A percentile compares a stretch with the other conserved stretches of the same genome.
These are phyloP conservation scores for Cichladusa arquata DNA, from an alignment of 2,113 vertebrate species.

Conservation along the genomic window DNA sequence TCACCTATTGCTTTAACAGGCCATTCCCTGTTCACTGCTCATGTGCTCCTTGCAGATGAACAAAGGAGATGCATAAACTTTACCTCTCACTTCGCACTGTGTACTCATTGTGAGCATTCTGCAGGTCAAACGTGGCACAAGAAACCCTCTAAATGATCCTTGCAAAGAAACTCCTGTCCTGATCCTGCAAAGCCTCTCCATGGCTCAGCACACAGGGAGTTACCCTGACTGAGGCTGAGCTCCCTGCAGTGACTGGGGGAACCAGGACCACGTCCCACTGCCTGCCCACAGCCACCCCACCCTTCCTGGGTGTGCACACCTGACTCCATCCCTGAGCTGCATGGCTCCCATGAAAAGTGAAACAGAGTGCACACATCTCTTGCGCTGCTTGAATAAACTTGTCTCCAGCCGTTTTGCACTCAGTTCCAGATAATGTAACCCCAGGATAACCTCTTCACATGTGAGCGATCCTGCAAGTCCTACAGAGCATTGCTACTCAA, in stretches of 20 bases:
- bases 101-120: neutral
- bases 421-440: neutral
- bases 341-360: neutral
- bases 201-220: neutral
- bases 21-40: neutral
- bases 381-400: neutral
- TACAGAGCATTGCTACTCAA: neutral
- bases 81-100: neutral
- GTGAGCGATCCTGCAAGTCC: neutral
- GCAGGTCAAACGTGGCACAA: neutral
- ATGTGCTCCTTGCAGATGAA: neutral
- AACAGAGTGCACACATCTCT: rapidly evolving
- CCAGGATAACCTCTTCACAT: neutral
- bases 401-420: neutral
- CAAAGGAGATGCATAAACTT: neutral
- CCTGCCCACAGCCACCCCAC: neutral
- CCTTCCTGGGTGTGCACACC: neutral
- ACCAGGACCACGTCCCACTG: rapidly evolving
- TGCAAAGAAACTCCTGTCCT: neutral
- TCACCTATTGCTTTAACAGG: neutral
- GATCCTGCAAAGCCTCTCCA: neutral
- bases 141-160: neutral
- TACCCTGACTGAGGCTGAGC: neutral
- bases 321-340: neutral
- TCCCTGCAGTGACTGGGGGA: neutral